These are phyloP conservation scores for Polypterus bichir DNA, from an alignment of 2,113 vertebrate genomes.

Conservation along the genomic window DNA sequence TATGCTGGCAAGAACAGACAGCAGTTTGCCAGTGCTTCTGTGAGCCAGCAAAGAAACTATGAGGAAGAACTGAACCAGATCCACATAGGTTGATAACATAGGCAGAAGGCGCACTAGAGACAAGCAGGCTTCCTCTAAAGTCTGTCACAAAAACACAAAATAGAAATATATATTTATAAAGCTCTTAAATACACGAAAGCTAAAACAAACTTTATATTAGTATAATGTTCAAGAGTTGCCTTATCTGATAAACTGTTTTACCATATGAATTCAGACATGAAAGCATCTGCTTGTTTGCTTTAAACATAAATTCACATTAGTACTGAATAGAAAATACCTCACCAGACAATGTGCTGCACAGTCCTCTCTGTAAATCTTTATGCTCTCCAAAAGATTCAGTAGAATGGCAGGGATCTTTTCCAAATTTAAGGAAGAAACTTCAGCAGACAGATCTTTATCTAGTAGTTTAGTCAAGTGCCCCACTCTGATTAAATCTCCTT, in stretches of 20 bases:
- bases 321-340: slow-evolving; percentile 10
- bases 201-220: background rate
- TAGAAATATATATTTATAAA: background rate
- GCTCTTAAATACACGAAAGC: background rate
- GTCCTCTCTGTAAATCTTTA: slow-evolving; percentile 60
- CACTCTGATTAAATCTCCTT: slow-evolving; percentile 53
- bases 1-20: slow-evolving; percentile 71
- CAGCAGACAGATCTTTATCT: slow-evolving; percentile 64
- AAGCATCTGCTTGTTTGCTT: too few relatives aligned
- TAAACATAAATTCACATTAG: too few relatives aligned
- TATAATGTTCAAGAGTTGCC: background rate
- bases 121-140: slow-evolving; percentile 60
- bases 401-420: slow-evolving; percentile 47
- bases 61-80: slow-evolving; percentile 74
- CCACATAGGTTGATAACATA: slow-evolving; percentile 66
- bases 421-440: slow-evolving; percentile 59
- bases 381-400: slow-evolving; percentile 54
- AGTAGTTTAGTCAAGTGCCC: slow-evolving; percentile 73
- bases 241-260: too few relatives aligned
- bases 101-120: slow-evolving; percentile 66
- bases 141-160: slow-evolving; percentile 23
- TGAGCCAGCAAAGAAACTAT: slow-evolving; percentile 68
- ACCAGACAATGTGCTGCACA: slow-evolving; percentile 56
- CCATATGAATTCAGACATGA: too few relatives aligned
- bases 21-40: slow-evolving; percentile 74